phyloP scores from a whole-genome alignment of 2,797 vertebrate genomes.

The Loris lydekkerianus region DNA sequence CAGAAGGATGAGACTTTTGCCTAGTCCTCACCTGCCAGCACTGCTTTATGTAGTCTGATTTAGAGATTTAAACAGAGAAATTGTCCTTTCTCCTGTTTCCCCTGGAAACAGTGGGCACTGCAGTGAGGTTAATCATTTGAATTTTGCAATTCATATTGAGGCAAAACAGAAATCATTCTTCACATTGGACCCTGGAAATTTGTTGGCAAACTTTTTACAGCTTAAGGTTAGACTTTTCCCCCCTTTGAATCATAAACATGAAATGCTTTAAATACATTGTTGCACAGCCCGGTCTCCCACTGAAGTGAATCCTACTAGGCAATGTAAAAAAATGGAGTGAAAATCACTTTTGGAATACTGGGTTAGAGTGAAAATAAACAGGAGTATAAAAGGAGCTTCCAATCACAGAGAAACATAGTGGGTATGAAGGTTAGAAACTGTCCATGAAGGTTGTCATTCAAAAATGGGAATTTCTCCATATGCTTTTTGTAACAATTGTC shows the following conservation, averaged over 20 bases:
- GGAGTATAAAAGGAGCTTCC: background rate
- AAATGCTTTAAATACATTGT: conserved; percentile 73
- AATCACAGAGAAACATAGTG: background rate
- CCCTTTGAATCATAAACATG: conserved; percentile 56
- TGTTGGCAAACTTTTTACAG: conserved; percentile 80
- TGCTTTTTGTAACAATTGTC: conserved; percentile 20
- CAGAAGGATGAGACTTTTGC: conserved; percentile 86
- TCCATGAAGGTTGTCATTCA: background rate
- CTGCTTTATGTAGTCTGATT: conserved; percentile 85
- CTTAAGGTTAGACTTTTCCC: conserved; percentile 66
- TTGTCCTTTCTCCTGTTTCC: conserved; percentile 86
- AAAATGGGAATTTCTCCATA: background rate
- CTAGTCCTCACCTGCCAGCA: conserved; percentile 86
- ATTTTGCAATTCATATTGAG: conserved; percentile 87
- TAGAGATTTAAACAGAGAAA: conserved; percentile 88
- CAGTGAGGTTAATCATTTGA: conserved; percentile 88
- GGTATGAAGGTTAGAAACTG: background rate
- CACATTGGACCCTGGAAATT: conserved; percentile 79
- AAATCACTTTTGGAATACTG: conserved; percentile 72
- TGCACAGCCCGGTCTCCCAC: conserved; percentile 76
- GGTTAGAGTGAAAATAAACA: conserved; percentile 42
- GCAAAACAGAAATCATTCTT: conserved; percentile 85
- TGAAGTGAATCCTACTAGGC: background rate
- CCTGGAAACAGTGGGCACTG: conserved; percentile 87
- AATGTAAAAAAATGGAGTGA: conserved; percentile 66